Evolutionary conservation across 2,888 invertebrate species (phyloP).

Genomic region (Apoda limacodes): DNA sequence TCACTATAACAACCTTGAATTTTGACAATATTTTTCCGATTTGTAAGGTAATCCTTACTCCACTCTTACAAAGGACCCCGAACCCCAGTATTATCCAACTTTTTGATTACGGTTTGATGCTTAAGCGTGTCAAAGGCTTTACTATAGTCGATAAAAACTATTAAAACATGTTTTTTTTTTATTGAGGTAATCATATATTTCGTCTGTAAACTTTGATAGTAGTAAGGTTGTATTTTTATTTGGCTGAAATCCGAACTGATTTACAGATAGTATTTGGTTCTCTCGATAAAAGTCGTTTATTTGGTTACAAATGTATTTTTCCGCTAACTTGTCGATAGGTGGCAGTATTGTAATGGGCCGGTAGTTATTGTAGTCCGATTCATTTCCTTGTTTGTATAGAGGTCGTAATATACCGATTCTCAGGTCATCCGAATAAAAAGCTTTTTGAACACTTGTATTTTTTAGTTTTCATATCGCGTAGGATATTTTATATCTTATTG

Average conservation of each 20-base stretch:
- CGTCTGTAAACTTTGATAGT: constrained; percentile 8
- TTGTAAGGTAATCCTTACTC: neutral
- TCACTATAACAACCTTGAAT: neutral
- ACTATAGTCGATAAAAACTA: constrained; percentile 8
- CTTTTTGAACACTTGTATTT: constrained; percentile 5
- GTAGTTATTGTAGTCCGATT: constrained; percentile 11
- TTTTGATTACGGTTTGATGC: constrained; percentile 1
- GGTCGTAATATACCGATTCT: constrained; percentile 12
- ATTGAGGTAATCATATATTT: constrained; percentile 4
- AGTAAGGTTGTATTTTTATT: no score
- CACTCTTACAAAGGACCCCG: constrained; percentile 1
- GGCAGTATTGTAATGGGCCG: constrained; percentile 13
- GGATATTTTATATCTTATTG: constrained; percentile 5
- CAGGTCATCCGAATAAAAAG: constrained; percentile 7
- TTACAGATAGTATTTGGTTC: constrained; percentile 5
- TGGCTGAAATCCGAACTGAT: constrained; percentile 12
- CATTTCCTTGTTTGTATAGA: constrained; percentile 9
- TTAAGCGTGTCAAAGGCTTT: constrained; percentile 8
- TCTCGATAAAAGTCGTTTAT: constrained; percentile 5
- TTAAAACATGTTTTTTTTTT: neutral
- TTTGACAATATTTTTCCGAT: neutral
- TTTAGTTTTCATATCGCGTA: constrained; percentile 8
- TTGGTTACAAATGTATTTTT: constrained; percentile 7
- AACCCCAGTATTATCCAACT: constrained; percentile 1
- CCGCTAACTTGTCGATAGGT: constrained; percentile 10